Evolutionary conservation across 2,113 vertebrate species (phyloP).

Genomic region (Acanthochromis polyacanthus): DNA sequence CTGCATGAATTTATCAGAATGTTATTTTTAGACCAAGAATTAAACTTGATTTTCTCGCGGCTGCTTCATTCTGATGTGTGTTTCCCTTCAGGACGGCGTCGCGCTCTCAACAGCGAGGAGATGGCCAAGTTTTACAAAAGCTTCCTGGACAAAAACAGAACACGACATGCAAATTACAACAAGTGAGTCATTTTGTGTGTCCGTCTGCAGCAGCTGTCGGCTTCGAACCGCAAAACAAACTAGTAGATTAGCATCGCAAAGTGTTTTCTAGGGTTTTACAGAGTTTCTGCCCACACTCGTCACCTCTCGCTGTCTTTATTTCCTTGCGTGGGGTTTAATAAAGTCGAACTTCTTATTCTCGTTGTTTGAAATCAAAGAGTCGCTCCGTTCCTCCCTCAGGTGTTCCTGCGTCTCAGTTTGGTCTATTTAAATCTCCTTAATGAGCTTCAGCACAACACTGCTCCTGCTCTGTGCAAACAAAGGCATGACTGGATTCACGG

Average conservation of each 20-base stretch:
- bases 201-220: background rate
- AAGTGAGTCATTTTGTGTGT: constrained; percentile 84
- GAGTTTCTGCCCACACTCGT: constrained; percentile 5
- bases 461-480: background rate
- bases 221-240: constrained; percentile 12
- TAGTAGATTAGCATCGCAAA: constrained; percentile 35
- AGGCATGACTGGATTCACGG: too few species aligned
- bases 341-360: too few species aligned
- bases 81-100: constrained; percentile 85
- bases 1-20: too few species aligned
- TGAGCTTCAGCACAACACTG: too few species aligned
- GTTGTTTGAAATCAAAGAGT: too few species aligned
- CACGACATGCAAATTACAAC: constrained; percentile 91
- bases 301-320: background rate
- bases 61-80: background rate
- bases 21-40: too few species aligned
- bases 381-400: background rate
- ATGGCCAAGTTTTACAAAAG: constrained; percentile 96
- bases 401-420: background rate
- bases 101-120: constrained; percentile 88
- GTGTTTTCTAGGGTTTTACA: background rate
- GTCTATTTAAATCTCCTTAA: too few species aligned
- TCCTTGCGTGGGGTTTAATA: too few species aligned
- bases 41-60: too few species aligned
- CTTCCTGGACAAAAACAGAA: constrained; percentile 91